Evolutionary conservation across 2,888 invertebrate genomes (phyloP), one percentile per base, ranked within the genome.

Genomic region (Agapostemon virescens): DNA sequence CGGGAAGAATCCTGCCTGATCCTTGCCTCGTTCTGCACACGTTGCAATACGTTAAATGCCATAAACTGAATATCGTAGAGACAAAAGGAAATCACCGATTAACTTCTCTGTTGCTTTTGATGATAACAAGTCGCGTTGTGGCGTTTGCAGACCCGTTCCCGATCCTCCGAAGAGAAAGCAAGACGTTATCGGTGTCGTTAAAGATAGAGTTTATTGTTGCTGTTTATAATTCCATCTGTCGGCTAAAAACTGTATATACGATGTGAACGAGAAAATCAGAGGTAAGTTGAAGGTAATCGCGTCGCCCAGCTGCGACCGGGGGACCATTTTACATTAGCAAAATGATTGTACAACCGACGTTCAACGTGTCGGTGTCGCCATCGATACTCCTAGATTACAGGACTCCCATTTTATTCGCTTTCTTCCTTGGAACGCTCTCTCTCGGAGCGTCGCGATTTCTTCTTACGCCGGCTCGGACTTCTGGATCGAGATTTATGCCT

Each of bases 401-500:
- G 68, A 33, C 13, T 72, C 26, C 40, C 7, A 0, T 42, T 77
- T 93, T 93, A 96, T 93, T 96, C 95, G 68, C 95, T 95, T 55
- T 96, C 96, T 81, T 96, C 96, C 84, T 95, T 95, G 66, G 93
- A 93, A 45, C 92, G 90, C 84, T 93, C 93, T 23, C 92, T 89
- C 74, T 95, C 95, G 86, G 97, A 96, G 55, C 96, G 95, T 89
- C 97, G 95, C 23, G 94, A 94, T 91, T 95, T 94, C 93, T 96
- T 96, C 93, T 96, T 96, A 72, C 95, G 93, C 82, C 95, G 95
- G 79, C 95, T 95, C 64, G 96, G 96, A 88, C 96, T 96, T 45
- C 96, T 94, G 6, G 96, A 96, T 66, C 96, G 93, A 1, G 96
- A 96, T 90, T 96, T 95, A 92, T 96, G 96, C 76, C 96, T 94